phyloP scores from a whole-genome alignment of 2,888 invertebrate species.

The Leptogaster cylindrica region DNA sequence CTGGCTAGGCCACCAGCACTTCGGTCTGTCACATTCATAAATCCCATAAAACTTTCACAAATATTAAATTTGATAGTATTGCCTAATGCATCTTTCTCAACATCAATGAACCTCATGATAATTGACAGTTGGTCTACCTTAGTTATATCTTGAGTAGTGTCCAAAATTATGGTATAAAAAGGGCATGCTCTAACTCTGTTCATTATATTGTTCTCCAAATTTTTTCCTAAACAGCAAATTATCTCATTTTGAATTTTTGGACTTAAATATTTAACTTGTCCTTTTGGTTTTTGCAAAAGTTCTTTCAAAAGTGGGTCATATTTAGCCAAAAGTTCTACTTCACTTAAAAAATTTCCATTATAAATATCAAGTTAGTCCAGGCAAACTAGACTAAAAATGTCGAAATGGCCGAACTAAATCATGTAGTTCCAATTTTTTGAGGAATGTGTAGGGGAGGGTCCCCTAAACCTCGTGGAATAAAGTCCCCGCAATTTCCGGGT shows the following conservation, averaged over 20 bases:
- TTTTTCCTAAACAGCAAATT: no score
- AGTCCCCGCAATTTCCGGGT: no score
- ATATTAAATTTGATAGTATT: slow-evolving; percentile 4
- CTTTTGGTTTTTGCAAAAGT: no score
- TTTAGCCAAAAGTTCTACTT: slow-evolving; percentile 26
- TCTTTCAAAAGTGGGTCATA: no score
- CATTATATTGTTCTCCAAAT: no score
- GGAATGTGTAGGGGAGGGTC: no score
- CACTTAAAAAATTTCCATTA: slow-evolving; percentile 31
- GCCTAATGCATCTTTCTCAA: background rate
- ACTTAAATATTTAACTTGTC: no score
- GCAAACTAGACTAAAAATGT: no score
- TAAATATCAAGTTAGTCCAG: slow-evolving; percentile 5
- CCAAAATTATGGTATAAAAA: slow-evolving; percentile 16
- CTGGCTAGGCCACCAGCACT: background rate
- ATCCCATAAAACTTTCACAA: slow-evolving; percentile 23
- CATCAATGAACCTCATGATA: slow-evolving; percentile 13
- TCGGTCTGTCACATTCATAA: slow-evolving; percentile 6
- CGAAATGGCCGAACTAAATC: no score
- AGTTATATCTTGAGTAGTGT: slow-evolving; percentile 19
- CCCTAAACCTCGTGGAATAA: no score
- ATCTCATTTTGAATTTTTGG: no score
- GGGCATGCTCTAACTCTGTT: background rate
- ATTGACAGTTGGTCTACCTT: slow-evolving; percentile 24
- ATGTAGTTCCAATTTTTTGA: no score